A percentile compares a stretch with the other conserved stretches of the same genome.
Evolutionary conservation across 2,888 invertebrate genomes (phyloP).

Genomic region (Elmis aenea): DNA sequence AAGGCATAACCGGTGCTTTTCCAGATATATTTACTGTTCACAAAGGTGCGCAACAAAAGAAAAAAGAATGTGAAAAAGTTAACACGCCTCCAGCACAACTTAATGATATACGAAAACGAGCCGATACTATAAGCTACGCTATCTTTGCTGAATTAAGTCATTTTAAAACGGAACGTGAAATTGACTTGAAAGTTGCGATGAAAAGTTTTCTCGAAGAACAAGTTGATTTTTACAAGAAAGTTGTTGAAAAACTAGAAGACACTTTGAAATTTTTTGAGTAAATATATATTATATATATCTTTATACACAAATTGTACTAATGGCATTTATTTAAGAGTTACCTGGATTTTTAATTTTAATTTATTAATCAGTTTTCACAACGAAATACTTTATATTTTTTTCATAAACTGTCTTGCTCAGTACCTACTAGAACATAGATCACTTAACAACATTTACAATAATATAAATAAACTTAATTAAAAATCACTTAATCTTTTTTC

Average conservation of each 20-base stretch:
- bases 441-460: too few relatives aligned
- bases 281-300: constrained; percentile 2
- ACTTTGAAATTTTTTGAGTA: constrained; percentile 41
- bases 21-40: constrained; percentile 88
- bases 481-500: too few relatives aligned
- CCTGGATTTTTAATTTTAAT: background rate
- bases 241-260: constrained; percentile 68
- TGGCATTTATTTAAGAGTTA: background rate
- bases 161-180: constrained; percentile 81
- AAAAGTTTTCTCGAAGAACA: constrained; percentile 83
- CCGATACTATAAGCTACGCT: constrained; percentile 89
- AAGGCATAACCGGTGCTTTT: constrained; percentile 84
- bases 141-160: constrained; percentile 92
- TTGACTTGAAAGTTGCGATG: constrained; percentile 81
- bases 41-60: constrained; percentile 84
- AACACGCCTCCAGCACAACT: constrained; percentile 79
- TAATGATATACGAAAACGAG: constrained; percentile 74
- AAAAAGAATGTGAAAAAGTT: constrained; percentile 80
- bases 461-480: too few relatives aligned
- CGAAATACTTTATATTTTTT: too few relatives aligned
- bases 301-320: background rate
- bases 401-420: too few relatives aligned
- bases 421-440: too few relatives aligned
- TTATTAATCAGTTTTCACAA: too few relatives aligned
- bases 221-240: constrained; percentile 85